These are phyloP conservation scores for Trinectes maculatus DNA, from an alignment of 2,113 vertebrate genomes.

Conservation along the genomic window DNA sequence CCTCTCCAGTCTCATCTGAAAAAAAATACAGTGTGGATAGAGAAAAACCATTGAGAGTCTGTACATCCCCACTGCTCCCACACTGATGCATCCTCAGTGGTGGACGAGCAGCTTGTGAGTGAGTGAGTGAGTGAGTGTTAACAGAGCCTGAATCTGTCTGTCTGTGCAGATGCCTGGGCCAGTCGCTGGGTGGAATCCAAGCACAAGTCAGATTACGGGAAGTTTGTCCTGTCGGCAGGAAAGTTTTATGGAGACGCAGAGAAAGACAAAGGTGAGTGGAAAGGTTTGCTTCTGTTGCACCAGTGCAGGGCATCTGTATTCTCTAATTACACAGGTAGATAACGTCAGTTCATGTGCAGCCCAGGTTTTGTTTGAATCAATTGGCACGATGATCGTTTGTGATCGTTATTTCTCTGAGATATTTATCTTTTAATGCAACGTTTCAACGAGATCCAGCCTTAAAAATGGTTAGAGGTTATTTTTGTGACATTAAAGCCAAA, in stretches of 20 bases:
- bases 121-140: too few relatives aligned
- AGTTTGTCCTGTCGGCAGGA: conserved; percentile 83
- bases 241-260: conserved; percentile 86
- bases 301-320: too few relatives aligned
- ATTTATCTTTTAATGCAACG: background rate
- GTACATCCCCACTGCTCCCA: conserved; percentile 29
- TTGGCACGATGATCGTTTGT: too few relatives aligned
- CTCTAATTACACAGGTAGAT: too few relatives aligned
- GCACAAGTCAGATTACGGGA: conserved; percentile 82
- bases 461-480: too few relatives aligned
- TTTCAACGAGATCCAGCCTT: too few relatives aligned
- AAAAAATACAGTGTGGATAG: background rate
- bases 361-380: too few relatives aligned
- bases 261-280: conserved; percentile 84
- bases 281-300: background rate
- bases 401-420: background rate
- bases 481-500: background rate
- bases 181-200: conserved; percentile 84
- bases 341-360: too few relatives aligned
- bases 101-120: background rate
- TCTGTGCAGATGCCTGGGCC: conserved; percentile 80
- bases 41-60: background rate
- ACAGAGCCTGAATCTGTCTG: conserved; percentile 21
- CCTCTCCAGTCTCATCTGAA: background rate
- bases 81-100: conserved; percentile 20